phyloP scores from a whole-genome alignment of 2,113 vertebrate genomes.

The Neomonachus schauinslandi region DNA sequence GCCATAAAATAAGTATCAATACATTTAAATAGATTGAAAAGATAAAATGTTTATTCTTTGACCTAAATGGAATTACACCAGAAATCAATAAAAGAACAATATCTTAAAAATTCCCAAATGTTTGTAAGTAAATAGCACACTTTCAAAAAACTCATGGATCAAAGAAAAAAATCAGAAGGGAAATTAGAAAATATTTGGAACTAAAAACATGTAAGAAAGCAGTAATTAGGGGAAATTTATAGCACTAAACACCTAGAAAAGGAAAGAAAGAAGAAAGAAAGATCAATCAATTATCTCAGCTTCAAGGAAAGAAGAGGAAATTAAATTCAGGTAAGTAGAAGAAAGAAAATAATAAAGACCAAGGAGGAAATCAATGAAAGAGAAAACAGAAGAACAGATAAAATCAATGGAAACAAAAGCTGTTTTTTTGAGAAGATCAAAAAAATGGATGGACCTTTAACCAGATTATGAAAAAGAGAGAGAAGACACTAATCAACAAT shows the following conservation, averaged over 20 bases:
- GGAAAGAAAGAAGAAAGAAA: background rate
- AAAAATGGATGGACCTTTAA: background rate
- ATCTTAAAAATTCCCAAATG: background rate
- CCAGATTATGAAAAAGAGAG: background rate
- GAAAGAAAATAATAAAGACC: background rate
- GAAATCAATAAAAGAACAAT: slow-evolving; percentile 15
- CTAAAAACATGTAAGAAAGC: background rate
- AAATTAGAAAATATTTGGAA: background rate
- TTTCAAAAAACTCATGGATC: background rate
- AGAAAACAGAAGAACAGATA: background rate
- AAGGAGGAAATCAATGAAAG: background rate
- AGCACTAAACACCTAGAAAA: background rate
- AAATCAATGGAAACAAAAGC: background rate
- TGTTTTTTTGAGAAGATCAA: background rate
- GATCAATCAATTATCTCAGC: background rate
- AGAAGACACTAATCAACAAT: background rate
- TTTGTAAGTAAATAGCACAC: slow-evolving; percentile 1
- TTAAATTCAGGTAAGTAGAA: background rate
- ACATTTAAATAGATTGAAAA: background rate
- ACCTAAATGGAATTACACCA: background rate
- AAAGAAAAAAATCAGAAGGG: background rate
- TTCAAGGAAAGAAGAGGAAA: background rate
- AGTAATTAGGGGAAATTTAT: background rate
- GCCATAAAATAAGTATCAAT: background rate
- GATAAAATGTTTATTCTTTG: background rate